phyloP scores from a whole-genome alignment of 2,888 invertebrate genomes.

The Epiblema foenella region DNA sequence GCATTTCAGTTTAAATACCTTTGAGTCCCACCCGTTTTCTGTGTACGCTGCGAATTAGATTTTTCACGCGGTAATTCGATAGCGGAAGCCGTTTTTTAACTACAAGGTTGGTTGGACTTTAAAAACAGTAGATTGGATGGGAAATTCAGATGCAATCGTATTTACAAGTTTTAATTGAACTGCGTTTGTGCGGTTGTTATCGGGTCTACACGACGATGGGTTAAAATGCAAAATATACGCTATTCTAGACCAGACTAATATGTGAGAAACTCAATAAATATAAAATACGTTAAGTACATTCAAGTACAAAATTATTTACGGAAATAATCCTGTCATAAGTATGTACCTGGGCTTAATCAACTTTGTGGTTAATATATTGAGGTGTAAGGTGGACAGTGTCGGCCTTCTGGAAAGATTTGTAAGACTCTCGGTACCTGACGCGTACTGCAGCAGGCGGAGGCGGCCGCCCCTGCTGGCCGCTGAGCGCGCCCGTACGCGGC shows the following conservation, averaged over 20 bases:
- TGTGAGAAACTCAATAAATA: too few relatives aligned
- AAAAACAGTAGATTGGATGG: constrained; percentile 16
- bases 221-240: not conserved
- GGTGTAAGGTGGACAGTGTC: too few relatives aligned
- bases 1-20: constrained; percentile 44
- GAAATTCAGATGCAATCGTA: constrained; percentile 4
- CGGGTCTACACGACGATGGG: not conserved
- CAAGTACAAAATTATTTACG: too few relatives aligned
- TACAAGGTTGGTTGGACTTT: constrained; percentile 9
- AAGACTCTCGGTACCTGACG: too few relatives aligned
- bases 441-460: too few relatives aligned
- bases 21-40: constrained; percentile 28
- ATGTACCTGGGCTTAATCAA: too few relatives aligned
- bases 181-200: not conserved
- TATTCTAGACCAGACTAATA: not conserved
- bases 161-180: constrained; percentile 1
- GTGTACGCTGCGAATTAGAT: constrained; percentile 36
- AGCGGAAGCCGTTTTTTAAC: constrained; percentile 21
- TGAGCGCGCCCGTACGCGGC: too few relatives aligned
- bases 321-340: too few relatives aligned
- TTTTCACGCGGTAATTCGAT: constrained; percentile 36
- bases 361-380: too few relatives aligned
- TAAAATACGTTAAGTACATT: too few relatives aligned
- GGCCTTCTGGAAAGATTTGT: too few relatives aligned
- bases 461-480: too few relatives aligned